Percentiles rank a stretch among this genome's conserved stretches.
phyloP scores from a whole-genome alignment of 1,140 invertebrate genomes.

The Lamellibrachia luymesi region DNA sequence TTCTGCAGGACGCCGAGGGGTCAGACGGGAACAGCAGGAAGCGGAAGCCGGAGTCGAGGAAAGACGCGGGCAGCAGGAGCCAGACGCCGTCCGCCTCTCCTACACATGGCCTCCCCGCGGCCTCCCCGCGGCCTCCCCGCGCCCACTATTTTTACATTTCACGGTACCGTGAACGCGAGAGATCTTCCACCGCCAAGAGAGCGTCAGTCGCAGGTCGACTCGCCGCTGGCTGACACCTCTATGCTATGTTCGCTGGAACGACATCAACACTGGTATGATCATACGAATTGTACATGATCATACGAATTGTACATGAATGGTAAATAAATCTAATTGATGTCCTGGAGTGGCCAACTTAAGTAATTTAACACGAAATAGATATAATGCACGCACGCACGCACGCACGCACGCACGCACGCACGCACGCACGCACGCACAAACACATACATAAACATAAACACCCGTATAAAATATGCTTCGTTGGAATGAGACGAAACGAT shows the following conservation, averaged over 20 bases:
- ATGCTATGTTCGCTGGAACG: background rate
- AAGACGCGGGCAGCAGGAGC: background rate
- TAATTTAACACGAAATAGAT: background rate
- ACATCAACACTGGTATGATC: background rate
- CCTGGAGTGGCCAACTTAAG: background rate
- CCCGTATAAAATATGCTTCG: background rate
- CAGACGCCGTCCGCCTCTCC: background rate
- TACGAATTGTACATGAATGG: background rate
- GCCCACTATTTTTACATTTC: background rate
- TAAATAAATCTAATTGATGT: background rate
- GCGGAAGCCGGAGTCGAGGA: background rate
- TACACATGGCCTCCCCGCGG: background rate
- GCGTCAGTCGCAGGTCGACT: background rate
- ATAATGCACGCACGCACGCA: background rate
- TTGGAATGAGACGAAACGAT: background rate
- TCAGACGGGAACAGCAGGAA: background rate
- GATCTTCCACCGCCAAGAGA: background rate
- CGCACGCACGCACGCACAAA: background rate
- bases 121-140: no score
- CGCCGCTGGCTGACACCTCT: background rate
- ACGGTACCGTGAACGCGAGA: background rate
- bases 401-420: background rate
- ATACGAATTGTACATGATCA: background rate
- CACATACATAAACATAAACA: background rate
- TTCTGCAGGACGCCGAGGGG: background rate